phyloP scores from a whole-genome alignment of 2,888 invertebrate genomes.

The Clusia tigrina region DNA sequence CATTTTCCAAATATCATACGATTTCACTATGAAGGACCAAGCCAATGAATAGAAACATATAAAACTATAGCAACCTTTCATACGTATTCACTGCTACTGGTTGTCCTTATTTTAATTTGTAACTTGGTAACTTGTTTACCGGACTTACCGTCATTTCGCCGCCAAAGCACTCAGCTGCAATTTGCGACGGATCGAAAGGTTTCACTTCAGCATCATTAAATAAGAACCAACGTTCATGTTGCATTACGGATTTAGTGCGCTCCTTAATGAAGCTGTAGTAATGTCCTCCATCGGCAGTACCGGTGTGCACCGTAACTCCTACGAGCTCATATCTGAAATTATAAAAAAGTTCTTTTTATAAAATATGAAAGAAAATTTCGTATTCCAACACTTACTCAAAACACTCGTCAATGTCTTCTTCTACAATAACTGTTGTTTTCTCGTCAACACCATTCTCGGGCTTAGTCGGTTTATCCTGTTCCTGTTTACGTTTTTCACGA shows the following conservation, averaged over 20 bases:
- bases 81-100: not conserved
- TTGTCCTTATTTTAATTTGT: slow-evolving; percentile 20
- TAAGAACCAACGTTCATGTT: slow-evolving; percentile 89
- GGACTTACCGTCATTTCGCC: slow-evolving; percentile 93
- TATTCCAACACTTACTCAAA: slow-evolving; percentile 75
- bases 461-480: slow-evolving; percentile 47
- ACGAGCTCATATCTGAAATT: slow-evolving; percentile 76
- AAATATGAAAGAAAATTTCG: no score
- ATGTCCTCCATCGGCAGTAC: slow-evolving; percentile 97
- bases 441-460: slow-evolving; percentile 42
- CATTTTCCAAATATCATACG: no score
- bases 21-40: no score
- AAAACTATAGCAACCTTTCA: no score
- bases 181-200: slow-evolving; percentile 92
- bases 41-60: slow-evolving; percentile 13
- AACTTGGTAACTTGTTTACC: slow-evolving; percentile 32
- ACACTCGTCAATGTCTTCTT: slow-evolving; percentile 73
- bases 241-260: slow-evolving; percentile 71
- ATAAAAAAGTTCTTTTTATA: not conserved
- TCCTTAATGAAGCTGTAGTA: slow-evolving; percentile 96
- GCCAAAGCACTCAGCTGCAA: slow-evolving; percentile 95
- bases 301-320: slow-evolving; percentile 96
- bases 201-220: slow-evolving; percentile 95
- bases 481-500: slow-evolving; percentile 66
- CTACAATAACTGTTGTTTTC: slow-evolving; percentile 44